These are phyloP conservation scores for Herpetotheres cachinnans DNA, from an alignment of 2,113 vertebrate species.

Conservation along the genomic window DNA sequence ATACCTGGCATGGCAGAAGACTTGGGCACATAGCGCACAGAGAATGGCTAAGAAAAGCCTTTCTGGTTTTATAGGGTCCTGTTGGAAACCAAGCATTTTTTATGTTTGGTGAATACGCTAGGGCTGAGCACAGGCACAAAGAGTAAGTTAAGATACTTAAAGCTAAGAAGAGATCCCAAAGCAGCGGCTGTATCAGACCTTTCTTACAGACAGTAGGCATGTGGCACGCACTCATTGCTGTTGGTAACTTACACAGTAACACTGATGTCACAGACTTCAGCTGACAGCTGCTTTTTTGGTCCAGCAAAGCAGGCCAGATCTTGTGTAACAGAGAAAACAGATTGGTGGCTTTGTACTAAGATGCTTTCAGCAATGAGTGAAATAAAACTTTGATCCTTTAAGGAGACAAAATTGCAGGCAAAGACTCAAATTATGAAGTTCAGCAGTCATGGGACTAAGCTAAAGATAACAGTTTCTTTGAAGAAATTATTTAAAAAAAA, in stretches of 20 bases:
- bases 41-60: not conserved
- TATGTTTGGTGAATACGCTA: not conserved
- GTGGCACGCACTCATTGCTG: accelerated
- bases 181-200: not conserved
- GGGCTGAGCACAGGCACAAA: not conserved
- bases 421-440: not conserved
- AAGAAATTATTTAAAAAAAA: not conserved
- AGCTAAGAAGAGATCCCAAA: not conserved
- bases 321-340: not conserved
- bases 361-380: not conserved
- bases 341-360: not conserved
- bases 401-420: not conserved
- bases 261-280: not conserved
- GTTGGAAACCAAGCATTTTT: not conserved
- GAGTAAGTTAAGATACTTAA: not conserved
- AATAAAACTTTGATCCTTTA: not conserved
- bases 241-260: not conserved
- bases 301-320: not conserved
- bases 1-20: not conserved
- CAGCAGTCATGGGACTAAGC: not conserved
- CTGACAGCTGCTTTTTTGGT: not conserved
- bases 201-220: not conserved
- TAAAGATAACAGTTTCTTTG: not conserved
- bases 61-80: not conserved
- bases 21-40: no score